Evolutionary conservation across 2,797 vertebrate genomes (phyloP), one percentile per base, ranked within the genome.

Genomic region (Mycteria americana): DNA sequence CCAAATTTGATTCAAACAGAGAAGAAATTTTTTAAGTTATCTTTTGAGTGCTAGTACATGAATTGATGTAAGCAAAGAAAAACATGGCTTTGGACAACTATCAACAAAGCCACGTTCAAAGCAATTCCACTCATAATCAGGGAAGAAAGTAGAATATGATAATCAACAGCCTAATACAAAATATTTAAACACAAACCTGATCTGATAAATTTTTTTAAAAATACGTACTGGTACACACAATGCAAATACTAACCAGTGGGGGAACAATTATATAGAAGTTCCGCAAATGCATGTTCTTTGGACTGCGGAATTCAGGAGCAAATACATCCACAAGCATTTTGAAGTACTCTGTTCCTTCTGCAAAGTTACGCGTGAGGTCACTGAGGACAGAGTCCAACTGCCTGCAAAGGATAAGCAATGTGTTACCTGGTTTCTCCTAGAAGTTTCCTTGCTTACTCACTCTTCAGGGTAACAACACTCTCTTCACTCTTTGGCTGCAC

Each of bases 241-340:
- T 13, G 30, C 30, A 63, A 88, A 57, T 69, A 95, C 99, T 98
- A 92, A 99, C 99, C 98, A 99, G 97, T 4, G 99, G 99, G 9
- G 99, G 99, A 21, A 99, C 99, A 18, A 99, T 99, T 97, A 99
- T 99, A 97, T 99, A 99, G 97, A 99, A 99, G 98, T 99, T 99
- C 85, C 99, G 98, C 92, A 99, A 97, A 91, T 99, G 99, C 98
- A 99, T 99, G 43, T 99, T 99, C 97, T 99, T 99, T 13, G 98
- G 95, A 53, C 99, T 99, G 95, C 99, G 99, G 95, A 99, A 99
- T 95, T 99, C 99, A 0, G 99, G 98, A 25, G 99, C 99, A 92
- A 99, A 99, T 73, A 99, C 99, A 13, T 98, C 99, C 94, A 99
- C 99, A 45, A 99, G 98, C 99, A 99, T 99, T 97, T 99, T 99